Conservation (phyloP, 2,888 invertebrate genomes). For the Melieria picta region DNA sequence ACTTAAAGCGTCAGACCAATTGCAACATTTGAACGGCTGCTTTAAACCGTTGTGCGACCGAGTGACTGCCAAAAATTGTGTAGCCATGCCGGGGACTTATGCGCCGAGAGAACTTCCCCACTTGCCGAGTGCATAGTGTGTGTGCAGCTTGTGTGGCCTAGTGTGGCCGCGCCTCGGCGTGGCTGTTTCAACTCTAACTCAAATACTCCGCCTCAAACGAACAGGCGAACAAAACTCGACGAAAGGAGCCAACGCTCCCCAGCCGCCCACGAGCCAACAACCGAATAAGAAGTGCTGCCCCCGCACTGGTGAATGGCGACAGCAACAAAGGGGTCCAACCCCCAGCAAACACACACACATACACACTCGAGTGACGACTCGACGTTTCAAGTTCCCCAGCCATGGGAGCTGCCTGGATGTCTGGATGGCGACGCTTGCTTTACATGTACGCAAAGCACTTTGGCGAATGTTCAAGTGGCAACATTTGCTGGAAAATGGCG, state of each 20-base stretch:
- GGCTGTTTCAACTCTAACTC: conserved; percentile 58
- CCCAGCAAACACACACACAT: neutral
- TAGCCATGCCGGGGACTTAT: too few relatives aligned
- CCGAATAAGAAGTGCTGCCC: conserved; percentile 4
- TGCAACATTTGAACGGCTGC: too few relatives aligned
- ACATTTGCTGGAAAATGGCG: too few relatives aligned
- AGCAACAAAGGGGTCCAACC: neutral
- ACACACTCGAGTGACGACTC: neutral
- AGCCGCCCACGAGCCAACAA: neutral
- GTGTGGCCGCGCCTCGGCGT: conserved; percentile 38
- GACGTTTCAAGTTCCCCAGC: neutral
- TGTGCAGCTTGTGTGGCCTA: neutral
- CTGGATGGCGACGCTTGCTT: too few relatives aligned
- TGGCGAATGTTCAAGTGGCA: conserved; percentile 17
- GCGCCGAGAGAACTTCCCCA: too few relatives aligned
- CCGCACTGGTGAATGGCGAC: neutral
- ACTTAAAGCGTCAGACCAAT: too few relatives aligned
- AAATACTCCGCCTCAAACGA: conserved; percentile 62
- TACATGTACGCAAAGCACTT: too few relatives aligned
- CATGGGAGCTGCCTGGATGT: too few relatives aligned
- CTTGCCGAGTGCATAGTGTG: too few relatives aligned
- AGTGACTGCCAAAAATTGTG: too few relatives aligned
- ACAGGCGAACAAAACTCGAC: conserved; percentile 52
- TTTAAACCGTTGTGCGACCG: too few relatives aligned
- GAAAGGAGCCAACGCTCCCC: conserved; percentile 17